Conservation (phyloP, 1,140 invertebrate genomes). For the Meloidogyne hapla region DNA sequence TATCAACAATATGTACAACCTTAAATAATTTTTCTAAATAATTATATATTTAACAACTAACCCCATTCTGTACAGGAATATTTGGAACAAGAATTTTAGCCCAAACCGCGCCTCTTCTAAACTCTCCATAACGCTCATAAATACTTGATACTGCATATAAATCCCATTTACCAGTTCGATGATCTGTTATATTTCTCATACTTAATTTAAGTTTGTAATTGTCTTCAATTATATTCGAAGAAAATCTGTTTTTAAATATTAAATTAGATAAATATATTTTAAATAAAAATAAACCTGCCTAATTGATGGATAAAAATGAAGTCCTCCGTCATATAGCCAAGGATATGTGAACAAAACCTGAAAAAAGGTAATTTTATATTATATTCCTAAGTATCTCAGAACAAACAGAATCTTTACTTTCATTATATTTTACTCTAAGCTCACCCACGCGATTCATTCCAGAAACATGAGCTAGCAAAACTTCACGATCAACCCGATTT, state of each 20-base stretch:
- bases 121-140: constrained; percentile 56
- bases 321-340: constrained; percentile 62
- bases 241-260: constrained; percentile 46
- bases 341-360: constrained; percentile 60
- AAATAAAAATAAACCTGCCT: constrained; percentile 23
- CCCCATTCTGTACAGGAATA: constrained; percentile 64
- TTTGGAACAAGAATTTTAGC: constrained; percentile 64
- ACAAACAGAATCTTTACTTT: not conserved
- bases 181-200: constrained; percentile 63
- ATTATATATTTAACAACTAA: not conserved
- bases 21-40: not conserved
- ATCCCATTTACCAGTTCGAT: constrained; percentile 54
- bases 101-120: constrained; percentile 62
- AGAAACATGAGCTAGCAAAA: constrained; percentile 61
- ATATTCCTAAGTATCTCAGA: too few species aligned
- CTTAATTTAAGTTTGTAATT: constrained; percentile 63
- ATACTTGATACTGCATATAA: constrained; percentile 63
- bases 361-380: not conserved
- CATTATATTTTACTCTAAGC: not conserved
- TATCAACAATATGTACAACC: constrained; percentile 63
- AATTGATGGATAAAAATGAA: constrained; percentile 62
- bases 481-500: constrained; percentile 61
- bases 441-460: constrained; percentile 51
- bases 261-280: not conserved
- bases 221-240: constrained; percentile 63